A percentile compares a stretch with the other conserved stretches of the same genome.
Evolutionary conservation across 2,888 invertebrate species (phyloP).

Genomic region (Drosophila koepferae): DNA sequence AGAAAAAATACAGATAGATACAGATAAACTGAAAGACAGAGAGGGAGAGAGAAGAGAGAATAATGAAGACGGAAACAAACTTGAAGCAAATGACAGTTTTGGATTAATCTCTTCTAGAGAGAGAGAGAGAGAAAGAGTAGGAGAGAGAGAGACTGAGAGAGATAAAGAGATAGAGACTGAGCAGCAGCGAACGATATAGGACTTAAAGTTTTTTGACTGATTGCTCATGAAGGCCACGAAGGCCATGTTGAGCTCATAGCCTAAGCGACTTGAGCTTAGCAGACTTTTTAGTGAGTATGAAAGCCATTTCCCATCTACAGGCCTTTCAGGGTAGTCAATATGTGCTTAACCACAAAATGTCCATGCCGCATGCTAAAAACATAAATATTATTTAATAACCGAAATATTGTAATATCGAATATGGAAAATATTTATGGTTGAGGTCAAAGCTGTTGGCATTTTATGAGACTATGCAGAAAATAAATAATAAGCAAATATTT

Average conservation of each 20-base stretch:
- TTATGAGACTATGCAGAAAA: not conserved
- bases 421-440: slow-evolving; percentile 6
- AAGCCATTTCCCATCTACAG: not conserved
- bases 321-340: not conserved
- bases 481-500: not conserved
- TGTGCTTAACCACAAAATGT: slow-evolving; percentile 15
- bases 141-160: no score
- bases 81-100: no score
- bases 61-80: no score
- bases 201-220: not conserved
- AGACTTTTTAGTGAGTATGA: not conserved
- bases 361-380: slow-evolving; percentile 29
- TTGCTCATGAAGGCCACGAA: not conserved
- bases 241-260: not conserved
- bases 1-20: not conserved
- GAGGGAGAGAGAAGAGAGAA: not conserved
- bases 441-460: slow-evolving; percentile 2
- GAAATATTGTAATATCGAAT: not conserved
- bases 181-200: no score
- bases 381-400: slow-evolving; percentile 22
- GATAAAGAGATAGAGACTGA: not conserved
- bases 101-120: no score
- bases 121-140: not conserved
- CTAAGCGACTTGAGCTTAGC: no score
- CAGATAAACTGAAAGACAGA: not conserved